Evolutionary conservation across 2,113 vertebrate genomes (phyloP).

Genomic region (Lagopus leucura): DNA sequence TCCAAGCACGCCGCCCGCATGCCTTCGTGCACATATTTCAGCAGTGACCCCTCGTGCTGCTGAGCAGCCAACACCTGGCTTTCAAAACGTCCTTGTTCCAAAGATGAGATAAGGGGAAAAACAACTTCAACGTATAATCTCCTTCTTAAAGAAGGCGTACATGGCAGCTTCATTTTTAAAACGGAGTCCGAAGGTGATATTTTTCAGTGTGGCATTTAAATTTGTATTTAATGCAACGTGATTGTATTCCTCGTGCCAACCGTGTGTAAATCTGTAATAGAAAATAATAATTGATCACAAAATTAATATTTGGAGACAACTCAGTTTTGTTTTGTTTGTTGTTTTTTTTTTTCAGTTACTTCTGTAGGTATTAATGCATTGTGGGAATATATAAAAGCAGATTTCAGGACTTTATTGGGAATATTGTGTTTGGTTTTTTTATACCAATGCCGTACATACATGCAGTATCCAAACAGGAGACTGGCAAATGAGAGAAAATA

Average conservation of each 20-base stretch:
- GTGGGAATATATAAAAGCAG: not conserved
- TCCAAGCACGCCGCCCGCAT: not conserved
- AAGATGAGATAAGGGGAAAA: rapidly evolving
- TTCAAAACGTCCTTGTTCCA: not conserved
- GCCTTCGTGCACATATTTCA: not conserved
- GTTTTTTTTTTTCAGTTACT: not conserved
- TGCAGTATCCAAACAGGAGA: not conserved
- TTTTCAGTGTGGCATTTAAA: not conserved
- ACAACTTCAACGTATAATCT: not conserved
- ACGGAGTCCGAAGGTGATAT: rapidly evolving
- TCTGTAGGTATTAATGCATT: not conserved
- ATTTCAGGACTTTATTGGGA: not conserved
- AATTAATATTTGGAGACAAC: not conserved
- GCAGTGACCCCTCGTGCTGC: not conserved
- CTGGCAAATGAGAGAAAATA: not conserved
- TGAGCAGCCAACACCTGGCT: not conserved
- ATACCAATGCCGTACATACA: not conserved
- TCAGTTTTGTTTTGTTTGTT: not conserved
- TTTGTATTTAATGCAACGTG: not conserved
- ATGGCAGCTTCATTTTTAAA: not conserved
- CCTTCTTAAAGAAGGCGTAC: rapidly evolving
- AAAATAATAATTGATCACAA: not conserved
- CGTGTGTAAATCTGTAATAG: not conserved
- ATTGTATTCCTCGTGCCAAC: rapidly evolving
- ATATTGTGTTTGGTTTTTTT: not conserved